Base-by-base conservation (phyloP, 2,797 vertebrate species). In the Gymnothorax reevesii region DNA sequence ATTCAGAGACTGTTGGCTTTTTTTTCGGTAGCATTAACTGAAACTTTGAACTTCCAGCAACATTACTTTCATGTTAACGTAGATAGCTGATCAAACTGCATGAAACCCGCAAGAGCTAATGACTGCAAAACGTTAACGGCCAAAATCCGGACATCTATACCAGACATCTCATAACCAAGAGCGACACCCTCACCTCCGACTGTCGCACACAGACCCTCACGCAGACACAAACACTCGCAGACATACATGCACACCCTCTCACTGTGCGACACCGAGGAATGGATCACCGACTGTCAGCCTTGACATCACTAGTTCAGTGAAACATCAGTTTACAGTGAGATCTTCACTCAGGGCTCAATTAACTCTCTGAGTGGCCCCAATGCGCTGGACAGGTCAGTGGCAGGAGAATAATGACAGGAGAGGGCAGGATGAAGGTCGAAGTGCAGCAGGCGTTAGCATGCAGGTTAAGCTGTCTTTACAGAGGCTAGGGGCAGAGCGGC, bases 41-140 rank as follows among this genome's bases (percentile, higher is more conserved):
- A 87, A 69, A 83, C 85, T 89, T 52, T 82, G 89, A 90, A 91
- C 62, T 55, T 88, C 91, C 33, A 42, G 33, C 33, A 42, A 42
- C 33, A 42, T 42, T 42, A 42, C 2, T 1, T 42, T 42, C 33
- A 42, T 42, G 33, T 42, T 42, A 42, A 2, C 33, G 33, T 2
- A 42, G 33, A 42, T 42, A 42, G 33, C 33, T 42, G 33, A 42
- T 42, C 33, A 42, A 42, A 42, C 33, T 42, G 33, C 33, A 42
- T 2, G 33, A 42, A 42, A 42, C 33, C 33, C 2, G 33, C 33
- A 42, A 42, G 33, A 42, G 33, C 33, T 42, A 42, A 42, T 42
- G 33, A 42, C 33, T 42, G 33, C 33, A 42, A 42, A 42, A 42
- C 33, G 33, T 42, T 42, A 42, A 42, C 33, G 33, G 33, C 33